Base-by-base conservation (phyloP, 2,888 invertebrate species). In the Cyaniris semiargus region DNA sequence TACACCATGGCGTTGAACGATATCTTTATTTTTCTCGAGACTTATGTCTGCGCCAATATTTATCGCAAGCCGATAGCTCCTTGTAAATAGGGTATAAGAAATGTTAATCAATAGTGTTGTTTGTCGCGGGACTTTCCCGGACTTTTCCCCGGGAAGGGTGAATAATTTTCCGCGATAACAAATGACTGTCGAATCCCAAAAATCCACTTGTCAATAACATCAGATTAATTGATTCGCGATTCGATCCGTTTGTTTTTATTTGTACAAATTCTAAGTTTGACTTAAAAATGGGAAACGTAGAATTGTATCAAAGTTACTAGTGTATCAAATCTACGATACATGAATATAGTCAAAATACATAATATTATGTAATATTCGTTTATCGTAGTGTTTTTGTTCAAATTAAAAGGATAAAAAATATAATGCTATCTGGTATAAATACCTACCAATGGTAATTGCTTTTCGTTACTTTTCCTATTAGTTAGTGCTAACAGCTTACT, bases 91-190 rank as follows among this genome's bases (percentile, higher is more conserved):
- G 66, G 66, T 31, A 15, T 15, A 66, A 31, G 66, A 18, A 66
- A 66, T 66, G 66, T 66, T 66, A 66, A 66, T 66, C 66, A 66
- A 66, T 66, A 66, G 66, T 27, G 66, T 66, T 66, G 66, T 66
- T 66, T 66, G 66, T 66, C 66, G 66, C 66, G 66, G 27, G 66
- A 66, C 66, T 66, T 66, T 66, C 27, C 66, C 66, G 27, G 66
- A 21, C 21, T 21, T 66, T 66, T 66, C 66, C 27, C 23, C 27
- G 66, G 27, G 88, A 91, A 89, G 92, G 91, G 91, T 91, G 90
- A 91, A 91, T 91, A 92, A 90, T 88, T 86, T 86, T 78, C 53
- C 34, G 48, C 21, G 71, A 82, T 85, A 53, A 86, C 87, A 87
- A 88, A 88, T 87, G 85, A 85, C 84, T 82, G 79, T 80, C 80